phyloP scores from a whole-genome alignment of 2,888 invertebrate genomes.

The Spialia ferax region DNA sequence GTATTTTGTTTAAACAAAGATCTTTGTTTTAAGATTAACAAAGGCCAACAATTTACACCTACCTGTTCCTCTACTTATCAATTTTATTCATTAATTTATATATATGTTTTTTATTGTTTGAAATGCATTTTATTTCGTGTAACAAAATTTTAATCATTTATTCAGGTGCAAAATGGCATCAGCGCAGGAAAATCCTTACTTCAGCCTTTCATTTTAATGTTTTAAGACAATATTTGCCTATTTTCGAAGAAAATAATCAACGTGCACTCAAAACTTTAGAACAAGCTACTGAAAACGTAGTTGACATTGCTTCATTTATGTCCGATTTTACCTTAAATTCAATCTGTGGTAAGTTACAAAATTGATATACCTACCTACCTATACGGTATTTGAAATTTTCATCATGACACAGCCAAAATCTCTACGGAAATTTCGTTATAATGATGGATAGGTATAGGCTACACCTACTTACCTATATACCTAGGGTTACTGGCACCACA shows the following conservation, averaged over 20 bases:
- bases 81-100: too few species aligned
- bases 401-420: too few species aligned
- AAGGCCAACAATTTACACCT: too few species aligned
- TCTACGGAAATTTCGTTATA: too few species aligned
- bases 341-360: conserved; percentile 4
- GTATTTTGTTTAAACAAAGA: too few species aligned
- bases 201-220: not conserved
- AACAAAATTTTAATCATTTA: not conserved
- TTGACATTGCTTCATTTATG: not conserved
- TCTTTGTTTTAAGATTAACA: too few species aligned
- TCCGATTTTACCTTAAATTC: conserved; percentile 1
- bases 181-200: not conserved
- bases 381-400: too few species aligned
- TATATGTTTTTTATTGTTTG: not conserved
- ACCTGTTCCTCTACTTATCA: too few species aligned
- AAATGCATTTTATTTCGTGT: not conserved
- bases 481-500: too few species aligned
- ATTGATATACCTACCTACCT: too few species aligned
- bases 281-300: not conserved
- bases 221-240: not conserved
- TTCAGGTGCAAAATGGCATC: not conserved
- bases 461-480: too few species aligned
- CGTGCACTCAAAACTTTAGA: not conserved
- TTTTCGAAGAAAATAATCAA: not conserved
- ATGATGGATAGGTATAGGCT: too few species aligned